phyloP scores from a whole-genome alignment of 1,140 invertebrate species.

The Linepithema humile region DNA sequence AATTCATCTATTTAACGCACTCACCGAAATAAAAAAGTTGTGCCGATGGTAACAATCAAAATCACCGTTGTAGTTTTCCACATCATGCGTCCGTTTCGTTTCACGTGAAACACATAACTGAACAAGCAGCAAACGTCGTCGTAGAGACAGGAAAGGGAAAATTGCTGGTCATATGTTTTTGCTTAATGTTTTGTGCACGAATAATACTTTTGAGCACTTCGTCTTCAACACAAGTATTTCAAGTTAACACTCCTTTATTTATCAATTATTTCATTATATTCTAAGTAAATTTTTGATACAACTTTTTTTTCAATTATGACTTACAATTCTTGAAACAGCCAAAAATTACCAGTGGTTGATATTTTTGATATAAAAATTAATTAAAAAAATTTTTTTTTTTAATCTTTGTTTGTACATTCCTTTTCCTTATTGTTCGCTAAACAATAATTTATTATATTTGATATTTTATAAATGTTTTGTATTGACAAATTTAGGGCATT shows the following conservation, averaged over 20 bases:
- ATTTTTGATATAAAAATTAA: background rate
- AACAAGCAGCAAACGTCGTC: background rate
- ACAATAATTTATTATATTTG: background rate
- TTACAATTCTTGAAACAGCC: background rate
- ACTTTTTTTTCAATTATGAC: no score
- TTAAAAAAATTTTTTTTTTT: background rate
- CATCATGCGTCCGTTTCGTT: conserved; percentile 41
- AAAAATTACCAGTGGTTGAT: background rate
- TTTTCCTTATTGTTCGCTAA: background rate
- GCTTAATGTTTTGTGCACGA: no score
- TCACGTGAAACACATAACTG: background rate
- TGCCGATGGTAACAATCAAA: conserved; percentile 26
- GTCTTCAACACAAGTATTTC: no score
- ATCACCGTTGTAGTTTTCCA: conserved; percentile 54
- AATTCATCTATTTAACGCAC: background rate
- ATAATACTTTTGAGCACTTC: no score
- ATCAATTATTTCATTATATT: no score
- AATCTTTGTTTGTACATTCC: background rate
- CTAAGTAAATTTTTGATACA: no score
- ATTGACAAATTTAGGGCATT: background rate
- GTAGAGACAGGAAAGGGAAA: no score
- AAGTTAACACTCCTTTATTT: no score
- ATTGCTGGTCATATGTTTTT: no score
- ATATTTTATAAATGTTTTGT: no score
- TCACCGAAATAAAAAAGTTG: conserved; percentile 54